Base-by-base conservation (phyloP, 2,888 invertebrate genomes). In the Neria commutata region DNA sequence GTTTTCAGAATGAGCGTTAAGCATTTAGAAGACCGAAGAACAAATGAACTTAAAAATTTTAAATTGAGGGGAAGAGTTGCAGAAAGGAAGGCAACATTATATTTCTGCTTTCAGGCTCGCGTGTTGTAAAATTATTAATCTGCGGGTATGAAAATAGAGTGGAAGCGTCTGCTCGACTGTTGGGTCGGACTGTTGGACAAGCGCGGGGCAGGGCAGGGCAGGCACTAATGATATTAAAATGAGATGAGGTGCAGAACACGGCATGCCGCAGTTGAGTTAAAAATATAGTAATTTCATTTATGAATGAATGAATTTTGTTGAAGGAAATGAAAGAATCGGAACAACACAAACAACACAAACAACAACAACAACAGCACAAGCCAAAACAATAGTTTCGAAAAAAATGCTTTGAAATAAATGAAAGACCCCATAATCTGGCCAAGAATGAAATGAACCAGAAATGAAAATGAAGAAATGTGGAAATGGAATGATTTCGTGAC, bases 161-260 rank as follows among this genome's bases (percentile, higher is more conserved):
- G 19, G 16, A 37, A 11, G 45, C 10, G 3, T 17, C 17, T 45
- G 19, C 11, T 5, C 45, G 50, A 48, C 55, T 29, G n/a, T 19
- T 14, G 11, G 19, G 42, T 19, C 16, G 42, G 19, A 19, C 42
- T 17, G 19, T 8, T 19, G 5, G 29, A 17, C n/a, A 34, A 57
- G 21, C 61, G 58, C 14, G 46, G 61, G 58, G 58, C 56, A 63
- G 62, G 65, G 61, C 61, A 65, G 58, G 61, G 59, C n/a, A n/a
- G n/a, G n/a, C n/a, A n/a, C 73, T 72, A 74, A 75, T 75, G 74
- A 74, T 76, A 75, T 76, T 75, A 76, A 75, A 76, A 75, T 76
- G 61, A 72, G 71, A 69, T 65, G 59, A 69, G 58, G 56, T 68
- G 57, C 65, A 66, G 69, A 74, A 75, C 75, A 74, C 68, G 72